These are phyloP conservation scores for Aporophyla nigra DNA, from an alignment of 2,888 invertebrate genomes.

Conservation along the genomic window DNA sequence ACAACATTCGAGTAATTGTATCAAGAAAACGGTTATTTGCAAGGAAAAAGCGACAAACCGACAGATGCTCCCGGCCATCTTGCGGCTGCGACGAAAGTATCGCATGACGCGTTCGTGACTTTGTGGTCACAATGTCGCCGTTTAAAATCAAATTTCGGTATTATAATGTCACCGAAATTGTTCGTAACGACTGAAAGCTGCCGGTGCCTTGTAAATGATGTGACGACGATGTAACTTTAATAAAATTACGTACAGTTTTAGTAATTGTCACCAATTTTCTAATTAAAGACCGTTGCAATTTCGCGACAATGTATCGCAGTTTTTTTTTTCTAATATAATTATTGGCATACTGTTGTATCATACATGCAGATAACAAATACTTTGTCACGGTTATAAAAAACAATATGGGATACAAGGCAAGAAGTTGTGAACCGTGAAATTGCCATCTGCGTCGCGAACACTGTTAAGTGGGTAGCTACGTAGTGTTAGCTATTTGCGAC, in stretches of 20 bases:
- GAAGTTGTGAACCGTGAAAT: conserved; percentile 82
- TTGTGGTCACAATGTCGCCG: conserved; percentile 87
- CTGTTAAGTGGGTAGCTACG: conserved; percentile 76
- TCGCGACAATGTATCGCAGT: conserved; percentile 42
- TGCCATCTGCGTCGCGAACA: conserved; percentile 81
- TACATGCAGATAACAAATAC: conserved; percentile 68
- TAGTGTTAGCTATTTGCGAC: conserved; percentile 68
- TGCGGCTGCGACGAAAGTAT: conserved; percentile 82
- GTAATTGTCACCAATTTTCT: conserved; percentile 59
- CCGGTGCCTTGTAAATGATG: conserved; percentile 74
- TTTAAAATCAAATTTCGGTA: conserved; percentile 88
- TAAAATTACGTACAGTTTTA: conserved; percentile 68
- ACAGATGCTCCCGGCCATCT: conserved; percentile 90
- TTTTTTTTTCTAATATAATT: conserved; percentile 9
- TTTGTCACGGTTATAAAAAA: conserved; percentile 75
- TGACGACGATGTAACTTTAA: conserved; percentile 71
- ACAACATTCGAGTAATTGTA: conserved; percentile 85
- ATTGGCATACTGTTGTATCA: conserved; percentile 6
- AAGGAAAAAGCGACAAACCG: conserved; percentile 88
- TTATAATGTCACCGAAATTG: conserved; percentile 80
- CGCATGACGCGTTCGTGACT: conserved; percentile 84
- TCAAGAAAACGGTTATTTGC: conserved; percentile 85
- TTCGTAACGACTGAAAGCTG: conserved; percentile 77
- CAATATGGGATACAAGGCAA: conserved; percentile 77
- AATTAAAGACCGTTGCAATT: conserved; percentile 53